Base-by-base conservation (phyloP, 2,888 invertebrate genomes). In the Osmoderma eremita region DNA sequence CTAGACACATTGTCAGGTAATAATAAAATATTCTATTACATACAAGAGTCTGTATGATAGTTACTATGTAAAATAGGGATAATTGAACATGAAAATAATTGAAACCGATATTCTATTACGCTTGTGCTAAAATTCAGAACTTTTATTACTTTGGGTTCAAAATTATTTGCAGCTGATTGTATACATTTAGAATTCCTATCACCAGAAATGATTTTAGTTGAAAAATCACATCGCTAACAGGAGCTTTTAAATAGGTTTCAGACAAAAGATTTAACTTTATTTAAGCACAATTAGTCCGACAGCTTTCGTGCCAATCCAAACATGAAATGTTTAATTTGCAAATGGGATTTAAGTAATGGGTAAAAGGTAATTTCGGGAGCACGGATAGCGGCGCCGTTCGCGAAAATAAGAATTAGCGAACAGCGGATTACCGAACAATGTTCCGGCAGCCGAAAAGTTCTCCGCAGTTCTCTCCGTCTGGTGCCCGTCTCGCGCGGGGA, bases 361-460 rank as follows among this genome's bases (percentile, higher is more conserved):
- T 56, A 45, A 64, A 42, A 64, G 53, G 53, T 64, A 64, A 53
- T 64, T 64, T 64, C 42, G 24, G 30, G 17, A 17, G 53, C 17
- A 64, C 24, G n/a, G 69, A 70, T 69, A 68, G 50, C 68, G 68
- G 67, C 48, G 36, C 24, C 36, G 62, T 36, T 39, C 36, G 42
- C 30, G 63, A 53, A 53, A 66, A 63, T 53, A 67, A 69, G 73
- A 71, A 71, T 74, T 75, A 74, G 71, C 71, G 65, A 45, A 24
- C 20, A 15, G 56, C 48, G 69, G 73, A 75, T 75, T 74, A 73
- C 71, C 64, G 68, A 65, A 72, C 67, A 72, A 70, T 70, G 72
- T 67, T 70, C 36, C 45, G 17, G 13, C 45, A 45, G 30, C 58
- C 45, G 30, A 45, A 56, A 61, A 61, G 36, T 61, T 45, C 42